Conservation (phyloP, 2,888 invertebrate species). For the Apoda limacodes region DNA sequence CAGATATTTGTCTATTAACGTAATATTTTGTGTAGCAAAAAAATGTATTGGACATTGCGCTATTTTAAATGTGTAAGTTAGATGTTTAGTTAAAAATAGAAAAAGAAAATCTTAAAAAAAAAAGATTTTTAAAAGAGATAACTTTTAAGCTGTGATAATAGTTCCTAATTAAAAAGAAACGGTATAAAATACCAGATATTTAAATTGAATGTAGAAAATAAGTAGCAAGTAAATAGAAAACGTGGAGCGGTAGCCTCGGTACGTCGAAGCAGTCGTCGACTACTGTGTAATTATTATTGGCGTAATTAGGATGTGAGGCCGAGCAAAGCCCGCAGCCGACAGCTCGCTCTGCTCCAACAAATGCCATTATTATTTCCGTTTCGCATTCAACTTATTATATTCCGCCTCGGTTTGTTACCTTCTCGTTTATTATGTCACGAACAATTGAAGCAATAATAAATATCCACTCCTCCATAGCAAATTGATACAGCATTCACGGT, state of each 20-base stretch:
- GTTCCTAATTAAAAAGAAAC: neutral
- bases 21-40: no score
- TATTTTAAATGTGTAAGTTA: no score
- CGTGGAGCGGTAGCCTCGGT: slow-evolving; percentile 22
- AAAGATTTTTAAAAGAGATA: no score
- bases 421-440: slow-evolving; percentile 53
- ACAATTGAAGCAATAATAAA: slow-evolving; percentile 56
- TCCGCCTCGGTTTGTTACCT: slow-evolving; percentile 46
- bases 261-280: slow-evolving; percentile 35
- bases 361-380: slow-evolving; percentile 65
- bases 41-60: no score
- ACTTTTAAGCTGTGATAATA: no score
- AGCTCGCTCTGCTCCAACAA: slow-evolving; percentile 33
- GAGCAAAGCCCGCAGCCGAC: slow-evolving; percentile 43
- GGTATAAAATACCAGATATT: neutral
- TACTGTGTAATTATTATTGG: slow-evolving; percentile 64
- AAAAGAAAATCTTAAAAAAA: no score
- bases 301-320: slow-evolving; percentile 65
- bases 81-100: no score
- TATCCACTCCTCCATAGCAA: slow-evolving; percentile 40
- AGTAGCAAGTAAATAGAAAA: slow-evolving; percentile 35
- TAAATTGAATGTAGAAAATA: slow-evolving; percentile 8
- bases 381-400: slow-evolving; percentile 37
- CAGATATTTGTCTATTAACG: no score
- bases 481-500: slow-evolving; percentile 57